Evolutionary conservation across 2,888 invertebrate species (phyloP).

Genomic region (Rapana venosa): DNA sequence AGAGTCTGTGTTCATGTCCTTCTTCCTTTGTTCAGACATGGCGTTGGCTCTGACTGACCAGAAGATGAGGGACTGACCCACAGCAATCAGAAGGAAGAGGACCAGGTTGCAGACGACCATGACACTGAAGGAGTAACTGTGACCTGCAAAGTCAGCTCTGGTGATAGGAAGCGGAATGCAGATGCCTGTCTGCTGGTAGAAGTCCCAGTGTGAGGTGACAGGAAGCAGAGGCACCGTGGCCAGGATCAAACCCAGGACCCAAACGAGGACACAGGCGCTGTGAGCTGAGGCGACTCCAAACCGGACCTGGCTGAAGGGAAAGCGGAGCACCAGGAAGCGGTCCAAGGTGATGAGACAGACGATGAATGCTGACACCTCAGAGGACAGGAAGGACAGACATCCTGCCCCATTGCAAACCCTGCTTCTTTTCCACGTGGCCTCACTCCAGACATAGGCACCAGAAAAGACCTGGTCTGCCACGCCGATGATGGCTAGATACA

Average conservation of each 20-base stretch:
- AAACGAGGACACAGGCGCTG: neutral
- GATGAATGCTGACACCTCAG: neutral
- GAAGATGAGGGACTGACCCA: neutral
- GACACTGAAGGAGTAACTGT: conserved; percentile 2
- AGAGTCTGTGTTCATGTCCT: neutral
- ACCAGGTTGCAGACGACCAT: neutral
- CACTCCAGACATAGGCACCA: neutral
- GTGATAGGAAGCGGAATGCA: conserved; percentile 1
- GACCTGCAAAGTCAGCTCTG: neutral
- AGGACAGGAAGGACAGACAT: neutral
- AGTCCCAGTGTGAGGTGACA: neutral
- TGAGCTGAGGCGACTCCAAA: neutral
- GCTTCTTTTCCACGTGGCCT: neutral
- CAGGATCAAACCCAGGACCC: neutral
- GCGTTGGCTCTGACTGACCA: neutral
- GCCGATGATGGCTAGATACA: neutral
- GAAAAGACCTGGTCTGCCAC: neutral
- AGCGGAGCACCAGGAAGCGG: neutral
- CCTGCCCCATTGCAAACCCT: neutral
- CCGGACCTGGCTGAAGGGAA: neutral
- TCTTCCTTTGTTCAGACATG: neutral
- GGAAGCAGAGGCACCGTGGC: neutral
- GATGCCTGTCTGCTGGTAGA: neutral
- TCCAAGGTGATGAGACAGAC: conserved; percentile 24
- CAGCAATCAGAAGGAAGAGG: neutral